A percentile compares a stretch with the other conserved stretches of the same genome.
Conservation (phyloP, 1,140 invertebrate genomes). For the Aphis gossypii region DNA sequence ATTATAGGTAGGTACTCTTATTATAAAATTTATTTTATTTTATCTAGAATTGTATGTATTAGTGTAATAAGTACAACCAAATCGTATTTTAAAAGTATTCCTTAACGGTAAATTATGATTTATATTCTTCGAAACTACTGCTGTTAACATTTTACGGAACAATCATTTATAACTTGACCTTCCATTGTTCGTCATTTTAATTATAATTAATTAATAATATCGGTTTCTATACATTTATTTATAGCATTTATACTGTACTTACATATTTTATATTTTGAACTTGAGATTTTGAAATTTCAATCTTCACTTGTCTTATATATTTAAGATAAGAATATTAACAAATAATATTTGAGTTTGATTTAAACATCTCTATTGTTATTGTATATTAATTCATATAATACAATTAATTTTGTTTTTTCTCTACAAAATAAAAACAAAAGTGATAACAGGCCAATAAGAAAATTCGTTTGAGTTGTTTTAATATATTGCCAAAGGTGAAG, state of each 20-base stretch:
- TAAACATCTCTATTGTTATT: neutral
- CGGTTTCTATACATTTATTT: neutral
- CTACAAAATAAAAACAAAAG: too few species aligned
- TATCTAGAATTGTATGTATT: neutral
- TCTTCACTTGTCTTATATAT: neutral
- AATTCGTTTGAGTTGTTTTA: neutral
- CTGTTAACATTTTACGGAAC: neutral
- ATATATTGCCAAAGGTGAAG: too few species aligned
- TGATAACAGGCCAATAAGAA: too few species aligned
- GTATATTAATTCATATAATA: too few species aligned
- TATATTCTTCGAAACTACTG: neutral
- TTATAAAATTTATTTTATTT: neutral
- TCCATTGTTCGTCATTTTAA: neutral
- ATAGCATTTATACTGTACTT: neutral
- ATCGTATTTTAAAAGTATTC: neutral
- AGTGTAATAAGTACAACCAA: neutral
- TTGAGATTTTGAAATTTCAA: neutral
- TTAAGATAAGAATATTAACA: neutral
- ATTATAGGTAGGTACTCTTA: neutral
- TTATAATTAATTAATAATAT: neutral
- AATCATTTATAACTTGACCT: neutral
- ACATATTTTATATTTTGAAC: neutral
- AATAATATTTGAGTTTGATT: neutral
- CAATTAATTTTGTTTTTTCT: too few species aligned
- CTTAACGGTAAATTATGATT: neutral